Base-by-base conservation (phyloP, 2,797 vertebrate species). In the Aulostomus chinensis region DNA sequence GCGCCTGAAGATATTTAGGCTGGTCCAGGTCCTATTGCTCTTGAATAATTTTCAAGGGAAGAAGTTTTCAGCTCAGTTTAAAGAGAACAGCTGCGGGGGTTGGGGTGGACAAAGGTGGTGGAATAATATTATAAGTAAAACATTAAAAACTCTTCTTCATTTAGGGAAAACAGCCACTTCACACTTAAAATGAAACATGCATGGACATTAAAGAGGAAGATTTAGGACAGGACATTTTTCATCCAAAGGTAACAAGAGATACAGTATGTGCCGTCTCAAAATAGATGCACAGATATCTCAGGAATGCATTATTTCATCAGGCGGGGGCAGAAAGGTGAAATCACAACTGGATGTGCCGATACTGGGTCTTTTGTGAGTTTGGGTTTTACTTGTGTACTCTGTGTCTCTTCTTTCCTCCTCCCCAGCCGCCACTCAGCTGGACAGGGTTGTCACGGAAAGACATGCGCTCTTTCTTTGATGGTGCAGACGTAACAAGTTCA, bases 371-470 rank as follows among this genome's bases (percentile, higher is more conserved):
- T n/a, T n/a, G n/a, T n/a, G n/a, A n/a, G n/a, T n/a, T n/a, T n/a
- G n/a, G n/a, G n/a, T 53, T 77, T 73, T 86, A 93, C 82, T 90
- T 90, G 73, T 59, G 70, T 36, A 52, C 41, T 81, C 88, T 91
- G 48, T 45, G 68, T 70, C 92, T 91, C 89, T 91, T 94, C 89
- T 92, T 98, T 59, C 95, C 96, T 53, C 90, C 87, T 73, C 95
- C 96, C 97, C 95, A 98, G 84, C 95, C 95, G 56, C 89, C 72
- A 0, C 95, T 97, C 79, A 90, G 72, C 50, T 85, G 91, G 10
- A 94, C 77, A 0, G 92, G 92, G 73, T 90, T 87, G 79, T 95
- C 93, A 60, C 92, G 85, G 83, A 93, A 93, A n/a, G 95, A 97
- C 65, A 96, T 91, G 39, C 91, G 90, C 49, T 97, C 93, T 50